Base-by-base conservation (phyloP, 2,797 vertebrate species). In the Danio jaintianensis region DNA sequence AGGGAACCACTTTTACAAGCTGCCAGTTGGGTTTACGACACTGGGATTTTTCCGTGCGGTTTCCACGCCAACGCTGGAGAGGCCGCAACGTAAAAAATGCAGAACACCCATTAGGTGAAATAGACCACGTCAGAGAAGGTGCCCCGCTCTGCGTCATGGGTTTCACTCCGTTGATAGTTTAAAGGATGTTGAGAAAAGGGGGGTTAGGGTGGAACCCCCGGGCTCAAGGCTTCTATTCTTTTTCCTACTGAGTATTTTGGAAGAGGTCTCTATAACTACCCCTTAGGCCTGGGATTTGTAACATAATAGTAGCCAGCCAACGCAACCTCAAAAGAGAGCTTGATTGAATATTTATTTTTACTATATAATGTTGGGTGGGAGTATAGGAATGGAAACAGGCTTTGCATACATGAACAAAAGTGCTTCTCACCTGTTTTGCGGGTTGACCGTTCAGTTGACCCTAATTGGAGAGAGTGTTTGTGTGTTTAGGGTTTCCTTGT, bases 241-340 rank as follows among this genome's bases (percentile, higher is more conserved):
- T 80, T 86, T 79, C 86, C 88, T 85, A 88, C 83, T 84, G 83
- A 87, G 87, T 95, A 93, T 95, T 95, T 94, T 94, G 93, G 92
- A 94, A 93, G 91, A 85, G 73, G 93, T 95, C 93, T 84, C 92
- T 91, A 94, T 93, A 89, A 91, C 88, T 91, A 93, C 93, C 84
- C 85, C 86, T 92, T 82, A 70, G 85, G 92, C 90, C 89, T 90
- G 91, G 91, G 91, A 93, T 91, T 92, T 93, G 92, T 93, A 93
- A 94, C 88, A 85, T 89, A 92, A 92, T 93, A 93, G 90, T 89
- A 84, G 84, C 86, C 91, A 91, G 90, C 90, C 89, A 93, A 92
- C 92, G 91, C 91, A 93, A 91, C 91, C 90, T 90, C 88, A 89
- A 92, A 92, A 92, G 91, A 89, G 91, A 91, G 74, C 56, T 72